Evolutionary conservation across 2,888 invertebrate species (phyloP), one percentile per base, ranked within the genome.

Genomic region (Escarpia spicata): DNA sequence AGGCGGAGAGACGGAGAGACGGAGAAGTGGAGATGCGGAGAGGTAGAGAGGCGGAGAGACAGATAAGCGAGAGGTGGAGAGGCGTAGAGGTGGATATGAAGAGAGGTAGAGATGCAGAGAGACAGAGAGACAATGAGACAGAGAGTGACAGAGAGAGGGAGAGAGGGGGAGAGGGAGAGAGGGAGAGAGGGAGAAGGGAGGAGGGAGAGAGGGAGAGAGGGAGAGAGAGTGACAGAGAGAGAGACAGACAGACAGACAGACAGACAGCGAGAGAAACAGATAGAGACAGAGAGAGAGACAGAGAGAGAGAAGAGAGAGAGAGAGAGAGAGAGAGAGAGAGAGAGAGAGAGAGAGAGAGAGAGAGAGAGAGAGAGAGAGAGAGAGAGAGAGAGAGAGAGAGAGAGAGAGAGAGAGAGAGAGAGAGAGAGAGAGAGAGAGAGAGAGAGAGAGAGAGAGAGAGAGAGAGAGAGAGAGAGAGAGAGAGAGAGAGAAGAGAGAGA

Each of bases 381-480:
- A 75, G 26, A 75, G 75, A 75, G 19, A 26, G 75, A 75, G 75
- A 75, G 26, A 75, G 75, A 3, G 75, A 75, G 75, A 75, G 75
- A 75, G 0, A 75, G 75, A 75, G 75, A 75, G 75, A 75, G 75
- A 75, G 26, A 75, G 75, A 75, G 75, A 75, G 75, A 60, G 75
- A 75, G 26, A 75, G 26, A 75, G 75, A 75, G 75, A 75, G 75
- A 75, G 75, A 75, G 75, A 75, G 19, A 75, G 26, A 75, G 19
- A 75, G 75, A 75, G 75, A 75, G 75, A 75, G 75, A 75, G 75
- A 75, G 75, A 75, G 75, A 75, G 75, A 75, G 75, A 75, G 75
- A 75, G 75, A 75, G 75, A 75, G 75, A 75, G 75, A 75, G 75
- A 75, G 75, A 75, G 75, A 75, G 75, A 75, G 75, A 75, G 75